Evolutionary conservation across 1,140 invertebrate species (phyloP), one percentile per base, ranked within the genome.

Genomic region (Daktulosphaira vitifoliae): DNA sequence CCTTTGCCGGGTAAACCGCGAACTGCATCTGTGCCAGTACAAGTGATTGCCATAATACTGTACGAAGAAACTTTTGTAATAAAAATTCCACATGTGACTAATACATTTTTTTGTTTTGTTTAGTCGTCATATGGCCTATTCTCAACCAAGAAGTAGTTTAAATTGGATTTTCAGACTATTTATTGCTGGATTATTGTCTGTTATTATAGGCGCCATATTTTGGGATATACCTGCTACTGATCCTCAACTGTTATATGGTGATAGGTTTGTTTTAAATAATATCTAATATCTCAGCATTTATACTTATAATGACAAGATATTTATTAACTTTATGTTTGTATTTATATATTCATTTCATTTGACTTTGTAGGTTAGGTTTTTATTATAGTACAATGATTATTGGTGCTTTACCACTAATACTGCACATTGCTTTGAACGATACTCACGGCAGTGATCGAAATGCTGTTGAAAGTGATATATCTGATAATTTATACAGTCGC

Each of bases 121-220:
- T 75, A 88, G 85, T 69, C 83, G 77, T 70, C 82, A 78, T 7
- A 73, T 85, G 6, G 78, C 85, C n/a, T 93, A 89, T 75, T 90
- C 86, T 42, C 91, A 93, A 74, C 90, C 90, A n/a, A 86, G 84
- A 70, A 89, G 88, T 11, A 74, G 93, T 50, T 82, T 90, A 1
- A 83, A 81, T 66, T 85, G 90, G 76, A 78, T 92, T 5, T 82
- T 81, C 38, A 81, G 87, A 67, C 78, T 93, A 1, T 78, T 92
- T 2, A 77, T 90, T 1, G 85, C 90, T 0, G 87, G 85, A 0
- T 79, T 86, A 62, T 78, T 94, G 68, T 93, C 90, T 1, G 78
- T 94, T 5, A 78, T 89, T 50, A 82, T 88, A n/a, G 92, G 92
- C 33, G 84, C 85, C 66, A 84, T 94, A 54, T 96, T 89, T 74